Base-by-base conservation (phyloP, 2,797 vertebrate genomes). In the Cryptoprocta ferox region DNA sequence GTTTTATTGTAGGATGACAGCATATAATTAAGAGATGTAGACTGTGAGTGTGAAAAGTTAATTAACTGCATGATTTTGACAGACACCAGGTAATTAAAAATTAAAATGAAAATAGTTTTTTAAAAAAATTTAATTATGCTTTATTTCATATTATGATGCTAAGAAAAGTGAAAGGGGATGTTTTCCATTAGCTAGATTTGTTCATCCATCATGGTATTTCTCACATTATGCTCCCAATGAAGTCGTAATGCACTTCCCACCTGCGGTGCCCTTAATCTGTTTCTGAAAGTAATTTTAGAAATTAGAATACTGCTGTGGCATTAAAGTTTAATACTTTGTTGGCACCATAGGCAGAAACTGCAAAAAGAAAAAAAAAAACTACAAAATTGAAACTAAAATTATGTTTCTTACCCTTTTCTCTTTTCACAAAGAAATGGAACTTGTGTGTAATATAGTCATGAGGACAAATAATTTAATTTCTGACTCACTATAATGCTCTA, bases 31-130 rank as follows among this genome's bases (percentile, higher is more conserved):
- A 97, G 97, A 97, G 63, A 95, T 95, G 87, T 37, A 97, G 65
- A 70, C 70, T 96, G 93, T 89, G 95, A 86, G 56, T 97, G 59
- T 96, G 91, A 97, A 96, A 35, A 68, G 94, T 97, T 98, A 98
- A 98, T 98, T 98, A 98, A 96, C 87, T 97, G 88, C 92, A 97
- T 96, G 89, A 86, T 98, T 98, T 98, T 98, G 98, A 98, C 93
- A 98, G 98, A 95, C 82, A 98, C 10, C n/a, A 94, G 81, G 82
- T 98, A 98, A 98, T 98, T 98, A 98, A 96, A 98, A 93, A 97
- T 97, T 68, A 81, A 98, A 96, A 94, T 93, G 13, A 63, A 93
- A 97, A 95, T 92, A 70, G 28, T 93, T n/a, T 90, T 96, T 97
- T 71, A 11, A 92, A 94, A 89, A 73, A 45, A 88, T 95, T 95